Evolutionary conservation across 2,888 invertebrate genomes (phyloP).

Genomic region (Lordiphosa andalusiaca): DNA sequence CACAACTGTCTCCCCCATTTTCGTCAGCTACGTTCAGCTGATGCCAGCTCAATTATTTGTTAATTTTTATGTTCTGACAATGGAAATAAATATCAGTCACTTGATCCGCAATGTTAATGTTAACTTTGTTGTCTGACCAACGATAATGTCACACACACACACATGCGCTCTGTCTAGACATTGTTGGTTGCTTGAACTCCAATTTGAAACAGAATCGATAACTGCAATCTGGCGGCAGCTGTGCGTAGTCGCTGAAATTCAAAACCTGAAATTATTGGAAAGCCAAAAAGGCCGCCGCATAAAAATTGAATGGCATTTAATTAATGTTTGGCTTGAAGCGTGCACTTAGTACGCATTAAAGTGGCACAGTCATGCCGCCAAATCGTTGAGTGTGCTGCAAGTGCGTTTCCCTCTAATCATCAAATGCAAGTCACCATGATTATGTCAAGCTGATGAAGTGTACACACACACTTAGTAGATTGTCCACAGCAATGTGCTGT

Average conservation of each 20-base stretch:
- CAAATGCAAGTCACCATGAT: slow-evolving; percentile 65
- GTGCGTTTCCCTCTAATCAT: slow-evolving; percentile 29
- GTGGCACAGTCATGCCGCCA: slow-evolving; percentile 28
- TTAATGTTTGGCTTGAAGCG: slow-evolving; percentile 32
- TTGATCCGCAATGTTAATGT: slow-evolving; percentile 31
- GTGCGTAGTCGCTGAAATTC: slow-evolving; percentile 15
- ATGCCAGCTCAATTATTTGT: too few species aligned
- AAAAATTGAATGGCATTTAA: slow-evolving; percentile 32
- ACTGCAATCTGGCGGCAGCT: slow-evolving; percentile 25
- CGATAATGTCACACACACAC: slow-evolving; percentile 17
- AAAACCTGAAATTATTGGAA: slow-evolving; percentile 16
- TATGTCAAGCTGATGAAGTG: slow-evolving; percentile 72
- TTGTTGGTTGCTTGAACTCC: slow-evolving; percentile 31
- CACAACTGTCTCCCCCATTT: too few species aligned
- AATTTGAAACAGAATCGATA: background rate
- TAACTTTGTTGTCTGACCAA: slow-evolving; percentile 30
- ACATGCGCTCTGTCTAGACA: slow-evolving; percentile 28
- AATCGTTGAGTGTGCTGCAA: slow-evolving; percentile 35
- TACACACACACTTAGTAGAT: slow-evolving; percentile 6
- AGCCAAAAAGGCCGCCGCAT: slow-evolving; percentile 1
- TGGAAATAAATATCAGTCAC: slow-evolving; percentile 39
- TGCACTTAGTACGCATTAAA: slow-evolving; percentile 12
- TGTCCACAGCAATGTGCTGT: too few species aligned
- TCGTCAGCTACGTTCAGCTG: too few species aligned
- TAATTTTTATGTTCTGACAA: slow-evolving; percentile 3